Evolutionary conservation across 1,140 invertebrate genomes (phyloP), one percentile per base, ranked within the genome.

Genomic region (Megalonaias nervosa): DNA sequence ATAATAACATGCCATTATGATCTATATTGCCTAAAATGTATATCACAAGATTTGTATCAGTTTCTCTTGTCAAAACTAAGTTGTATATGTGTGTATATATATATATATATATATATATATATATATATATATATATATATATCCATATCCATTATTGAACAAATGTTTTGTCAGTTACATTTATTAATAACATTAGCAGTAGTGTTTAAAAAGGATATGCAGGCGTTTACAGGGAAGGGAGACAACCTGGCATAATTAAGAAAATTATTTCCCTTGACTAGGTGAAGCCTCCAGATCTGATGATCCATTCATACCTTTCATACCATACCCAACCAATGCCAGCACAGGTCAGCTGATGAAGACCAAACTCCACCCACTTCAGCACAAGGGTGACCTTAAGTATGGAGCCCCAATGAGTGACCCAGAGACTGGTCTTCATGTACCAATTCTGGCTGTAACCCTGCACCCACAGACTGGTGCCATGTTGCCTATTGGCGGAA

Each of bases 391-490:
- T 67, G 87, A 89, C 60, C 62, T 90, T 48, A 81, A 83, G 67
- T 88, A 86, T 66, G 85, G 86, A 23, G 77, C 81, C 15, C 84
- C 89, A 15, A 86, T 89, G 80, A 75, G 84, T 38, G 88, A 88
- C 77, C 85, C 89, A n/a, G 81, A 78, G 14, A 87, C 82, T 17
- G 85, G 88, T 11, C 81, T 90, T 12, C 86, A 89, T 67, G 89
- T 88, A 11, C 89, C 89, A 2, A 90, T 90, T 17, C 69, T 88
- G 62, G 88, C 84, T 23, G 81, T 90, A 61, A 90, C 89, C 26
- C 83, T 89, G 61, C 85, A 89, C 71, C 88, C 88, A 19, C 73
- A 85, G 74, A 86, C 86, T 16, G 87, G 87, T 2, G 77, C 87
- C 1, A 79, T 90, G n/a, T 72, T 89, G 26, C 89, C 89, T n/a